phyloP scores from a whole-genome alignment of 2,113 vertebrate species.

The Phaethon lepturus region DNA sequence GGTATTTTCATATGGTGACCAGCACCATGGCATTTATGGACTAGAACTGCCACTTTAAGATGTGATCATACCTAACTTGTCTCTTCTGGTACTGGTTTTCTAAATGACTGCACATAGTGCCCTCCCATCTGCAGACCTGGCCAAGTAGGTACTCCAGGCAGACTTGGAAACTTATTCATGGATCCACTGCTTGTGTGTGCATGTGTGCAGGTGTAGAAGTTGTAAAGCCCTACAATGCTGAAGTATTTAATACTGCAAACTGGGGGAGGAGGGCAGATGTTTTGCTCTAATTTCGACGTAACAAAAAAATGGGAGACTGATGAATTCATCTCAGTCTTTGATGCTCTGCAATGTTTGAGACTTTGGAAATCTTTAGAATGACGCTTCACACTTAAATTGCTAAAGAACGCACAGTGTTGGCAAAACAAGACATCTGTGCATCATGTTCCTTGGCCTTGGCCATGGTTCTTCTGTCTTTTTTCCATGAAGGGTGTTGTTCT shows the following conservation, averaged over 20 bases:
- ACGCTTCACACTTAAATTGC: background rate
- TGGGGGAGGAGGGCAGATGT: rapidly evolving
- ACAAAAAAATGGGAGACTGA: background rate
- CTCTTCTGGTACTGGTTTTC: background rate
- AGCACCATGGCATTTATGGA: background rate
- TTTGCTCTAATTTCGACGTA: background rate
- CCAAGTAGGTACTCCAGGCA: background rate
- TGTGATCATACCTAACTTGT: rapidly evolving
- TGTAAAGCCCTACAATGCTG: background rate
- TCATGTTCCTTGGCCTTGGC: background rate
- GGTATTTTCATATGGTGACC: background rate
- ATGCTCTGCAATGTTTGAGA: background rate
- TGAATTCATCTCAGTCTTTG: background rate
- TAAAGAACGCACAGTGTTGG: background rate
- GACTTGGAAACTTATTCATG: background rate
- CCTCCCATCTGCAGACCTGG: background rate
- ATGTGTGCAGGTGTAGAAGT: background rate
- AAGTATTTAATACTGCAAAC: background rate
- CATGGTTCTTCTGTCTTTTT: background rate
- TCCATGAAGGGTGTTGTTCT: background rate
- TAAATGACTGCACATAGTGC: background rate
- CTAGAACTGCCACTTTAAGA: background rate
- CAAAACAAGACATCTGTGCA: background rate
- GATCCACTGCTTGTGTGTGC: background rate
- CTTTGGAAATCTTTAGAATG: background rate